These are phyloP conservation scores for Hydrozoanthus gracilis DNA, from an alignment of 92 coral and sea anemone species.

Conservation along the genomic window DNA sequence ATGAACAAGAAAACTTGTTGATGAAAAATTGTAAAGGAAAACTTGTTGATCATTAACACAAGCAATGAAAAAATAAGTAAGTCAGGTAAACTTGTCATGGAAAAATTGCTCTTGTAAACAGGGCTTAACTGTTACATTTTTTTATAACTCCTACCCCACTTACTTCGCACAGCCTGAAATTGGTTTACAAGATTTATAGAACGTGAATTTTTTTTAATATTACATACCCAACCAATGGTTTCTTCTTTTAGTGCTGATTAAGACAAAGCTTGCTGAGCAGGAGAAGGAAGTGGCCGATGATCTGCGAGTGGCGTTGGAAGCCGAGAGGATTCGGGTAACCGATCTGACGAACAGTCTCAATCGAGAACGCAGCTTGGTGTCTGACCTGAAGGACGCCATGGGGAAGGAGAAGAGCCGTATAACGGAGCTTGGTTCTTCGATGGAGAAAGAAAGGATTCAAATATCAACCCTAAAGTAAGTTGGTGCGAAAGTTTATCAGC, in stretches of 20 bases:
- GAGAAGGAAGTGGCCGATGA: conserved; percentile 67
- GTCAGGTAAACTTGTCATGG: too few species aligned
- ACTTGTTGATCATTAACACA: too few species aligned
- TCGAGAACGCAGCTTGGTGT: conserved; percentile 76
- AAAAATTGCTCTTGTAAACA: too few species aligned
- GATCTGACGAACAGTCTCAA: conserved; percentile 80
- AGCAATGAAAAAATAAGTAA: too few species aligned
- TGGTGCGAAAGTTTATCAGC: not conserved
- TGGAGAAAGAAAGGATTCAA: conserved; percentile 87
- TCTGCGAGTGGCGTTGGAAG: conserved; percentile 65
- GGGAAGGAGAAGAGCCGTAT: conserved; percentile 75
- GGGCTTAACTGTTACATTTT: not conserved
- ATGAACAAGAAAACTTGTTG: too few species aligned
- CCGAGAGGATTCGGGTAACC: conserved; percentile 64
- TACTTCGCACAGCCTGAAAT: not conserved
- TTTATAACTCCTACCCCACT: not conserved
- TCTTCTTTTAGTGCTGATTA: conserved; percentile 58
- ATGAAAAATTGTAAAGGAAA: too few species aligned
- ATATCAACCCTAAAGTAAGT: conserved; percentile 81
- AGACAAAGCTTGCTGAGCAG: conserved; percentile 78
- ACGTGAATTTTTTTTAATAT: not conserved
- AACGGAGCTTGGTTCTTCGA: conserved; percentile 72
- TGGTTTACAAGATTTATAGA: not conserved
- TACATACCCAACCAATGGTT: not conserved
- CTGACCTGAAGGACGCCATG: conserved; percentile 86